These are phyloP conservation scores for Diorhabda sublineata DNA, from an alignment of 1,140 invertebrate species.

Conservation along the genomic window DNA sequence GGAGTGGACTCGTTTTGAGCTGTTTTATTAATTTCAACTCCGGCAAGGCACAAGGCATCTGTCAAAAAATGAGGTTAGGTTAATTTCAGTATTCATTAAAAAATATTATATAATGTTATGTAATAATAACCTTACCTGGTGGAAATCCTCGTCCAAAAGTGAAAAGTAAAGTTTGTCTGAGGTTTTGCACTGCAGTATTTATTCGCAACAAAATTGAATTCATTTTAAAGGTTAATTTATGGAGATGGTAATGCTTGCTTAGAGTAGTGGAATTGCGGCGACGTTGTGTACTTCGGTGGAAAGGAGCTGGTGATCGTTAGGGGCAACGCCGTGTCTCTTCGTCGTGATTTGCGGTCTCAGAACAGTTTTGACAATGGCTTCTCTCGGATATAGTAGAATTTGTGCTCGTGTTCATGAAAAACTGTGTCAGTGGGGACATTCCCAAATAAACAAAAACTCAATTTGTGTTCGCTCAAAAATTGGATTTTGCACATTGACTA, in stretches of 20 bases:
- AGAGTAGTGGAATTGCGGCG: conserved; percentile 24
- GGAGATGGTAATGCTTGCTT: neutral
- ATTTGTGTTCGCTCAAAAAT: conserved; percentile 58
- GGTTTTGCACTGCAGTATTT: conserved; percentile 36
- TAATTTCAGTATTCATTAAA: conserved; percentile 13
- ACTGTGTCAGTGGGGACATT: conserved; percentile 69
- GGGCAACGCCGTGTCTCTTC: conserved; percentile 11
- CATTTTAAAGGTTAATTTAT: conserved; percentile 8
- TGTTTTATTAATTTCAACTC: conserved; percentile 36
- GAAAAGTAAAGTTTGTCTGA: conserved; percentile 43
- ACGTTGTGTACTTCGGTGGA: conserved; percentile 4
- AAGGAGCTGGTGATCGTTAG: neutral
- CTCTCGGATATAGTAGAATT: conserved; percentile 71
- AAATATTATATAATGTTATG: conserved; percentile 30
- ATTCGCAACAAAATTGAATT: conserved; percentile 40
- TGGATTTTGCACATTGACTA: conserved; percentile 50
- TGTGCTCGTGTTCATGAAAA: conserved; percentile 71
- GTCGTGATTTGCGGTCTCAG: conserved; percentile 39
- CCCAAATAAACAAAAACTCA: conserved; percentile 56
- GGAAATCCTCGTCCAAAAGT: conserved; percentile 46
- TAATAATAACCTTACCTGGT: conserved; percentile 47
- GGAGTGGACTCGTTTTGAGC: conserved; percentile 3
- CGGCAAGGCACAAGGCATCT: conserved; percentile 42
- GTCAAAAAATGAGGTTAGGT: conserved; percentile 41
- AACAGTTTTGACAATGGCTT: conserved; percentile 71